phyloP scores from a whole-genome alignment of 2,888 invertebrate species.

The Microctonus aethiopoides region DNA sequence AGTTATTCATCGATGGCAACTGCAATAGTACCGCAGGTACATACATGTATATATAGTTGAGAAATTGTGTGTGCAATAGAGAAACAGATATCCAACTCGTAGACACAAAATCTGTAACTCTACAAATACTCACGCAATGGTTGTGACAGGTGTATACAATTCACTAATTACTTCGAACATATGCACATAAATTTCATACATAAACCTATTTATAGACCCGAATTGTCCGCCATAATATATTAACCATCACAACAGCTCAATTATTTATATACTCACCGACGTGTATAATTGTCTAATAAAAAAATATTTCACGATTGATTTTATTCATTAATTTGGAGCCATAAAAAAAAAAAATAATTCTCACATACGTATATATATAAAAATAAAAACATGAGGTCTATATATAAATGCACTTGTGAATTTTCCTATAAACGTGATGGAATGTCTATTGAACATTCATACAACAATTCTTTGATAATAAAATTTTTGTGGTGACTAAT shows the following conservation, averaged over 20 bases:
- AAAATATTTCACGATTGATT: no score
- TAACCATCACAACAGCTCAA: no score
- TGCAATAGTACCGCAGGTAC: neutral
- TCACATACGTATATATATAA: neutral
- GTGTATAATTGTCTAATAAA: no score
- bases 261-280: no score
- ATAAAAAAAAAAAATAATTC: neutral
- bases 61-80: neutral
- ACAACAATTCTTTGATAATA: no score
- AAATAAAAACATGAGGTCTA: neutral
- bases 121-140: neutral
- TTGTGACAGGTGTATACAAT: neutral
- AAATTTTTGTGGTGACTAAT: neutral
- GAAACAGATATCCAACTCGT: neutral
- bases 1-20: neutral
- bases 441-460: constrained; percentile 1
- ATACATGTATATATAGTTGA: neutral
- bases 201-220: neutral
- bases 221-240: no score
- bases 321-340: no score
- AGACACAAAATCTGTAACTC: neutral
- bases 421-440: neutral
- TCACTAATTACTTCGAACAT: neutral
- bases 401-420: constrained; percentile 1
- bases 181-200: neutral